Conservation (phyloP, 2,797 vertebrate genomes). For the Eupleurogrammus muticus region DNA sequence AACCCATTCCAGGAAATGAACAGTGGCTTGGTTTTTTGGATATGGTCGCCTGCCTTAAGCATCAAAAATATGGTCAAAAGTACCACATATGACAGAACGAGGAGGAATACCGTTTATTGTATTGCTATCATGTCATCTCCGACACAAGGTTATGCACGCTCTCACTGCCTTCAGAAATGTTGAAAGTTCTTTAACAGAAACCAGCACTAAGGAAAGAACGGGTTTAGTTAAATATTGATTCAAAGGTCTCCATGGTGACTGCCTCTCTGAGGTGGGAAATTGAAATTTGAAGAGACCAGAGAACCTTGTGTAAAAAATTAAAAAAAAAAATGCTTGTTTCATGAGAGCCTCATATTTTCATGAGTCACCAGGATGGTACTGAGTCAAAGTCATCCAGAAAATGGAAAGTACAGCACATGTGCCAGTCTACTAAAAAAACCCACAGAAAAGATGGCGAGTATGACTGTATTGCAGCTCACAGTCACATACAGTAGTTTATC, state of each 20-base stretch:
- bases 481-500: too few relatives aligned
- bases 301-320: constrained; percentile 4
- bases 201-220: too few relatives aligned
- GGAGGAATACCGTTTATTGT: not conserved
- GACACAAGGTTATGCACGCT: not conserved
- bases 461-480: constrained; percentile 4
- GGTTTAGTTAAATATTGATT: too few relatives aligned
- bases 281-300: not conserved
- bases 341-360: constrained; percentile 25
- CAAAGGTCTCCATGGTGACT: too few relatives aligned
- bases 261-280: too few relatives aligned
- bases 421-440: constrained; percentile 39
- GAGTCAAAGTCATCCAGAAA: constrained; percentile 39
- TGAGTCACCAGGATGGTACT: constrained; percentile 48
- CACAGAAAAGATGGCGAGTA: constrained; percentile 21
- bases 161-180: not conserved
- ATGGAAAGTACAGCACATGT: constrained; percentile 52
- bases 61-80: constrained; percentile 11
- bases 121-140: constrained; percentile 5
- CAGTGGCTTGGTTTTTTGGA: constrained; percentile 41
- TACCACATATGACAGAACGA: not conserved
- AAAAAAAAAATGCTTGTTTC: constrained; percentile 10
- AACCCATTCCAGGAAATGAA: constrained; percentile 67
- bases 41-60: constrained; percentile 41
- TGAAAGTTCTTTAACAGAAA: not conserved